Evolutionary conservation across 2,888 invertebrate genomes (phyloP).

Genomic region (Lottia scabra): DNA sequence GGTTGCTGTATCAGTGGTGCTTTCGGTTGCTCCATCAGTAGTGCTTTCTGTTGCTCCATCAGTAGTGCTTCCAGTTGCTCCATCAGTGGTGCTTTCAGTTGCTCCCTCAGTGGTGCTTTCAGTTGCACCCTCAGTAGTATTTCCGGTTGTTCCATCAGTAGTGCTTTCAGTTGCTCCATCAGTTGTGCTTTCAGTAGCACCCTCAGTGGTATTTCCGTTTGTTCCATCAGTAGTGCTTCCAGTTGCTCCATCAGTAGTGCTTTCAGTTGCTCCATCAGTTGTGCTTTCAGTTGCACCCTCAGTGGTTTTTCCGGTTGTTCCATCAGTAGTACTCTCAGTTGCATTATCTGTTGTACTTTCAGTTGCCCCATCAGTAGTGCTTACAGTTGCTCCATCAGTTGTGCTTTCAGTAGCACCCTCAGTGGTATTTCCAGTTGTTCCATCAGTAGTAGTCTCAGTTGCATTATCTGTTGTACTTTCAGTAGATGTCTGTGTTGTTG

Average conservation of each 20-base stretch:
- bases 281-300: background rate
- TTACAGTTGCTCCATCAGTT: background rate
- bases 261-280: background rate
- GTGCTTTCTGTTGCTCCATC: conserved; percentile 1
- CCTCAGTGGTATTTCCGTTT: conserved; percentile 1
- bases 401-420: background rate
- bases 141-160: background rate
- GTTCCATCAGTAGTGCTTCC: background rate
- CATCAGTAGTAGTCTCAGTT: no score
- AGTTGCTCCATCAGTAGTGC: background rate
- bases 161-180: conserved; percentile 1
- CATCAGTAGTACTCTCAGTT: background rate
- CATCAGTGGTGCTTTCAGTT: background rate
- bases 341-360: background rate
- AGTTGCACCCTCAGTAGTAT: background rate
- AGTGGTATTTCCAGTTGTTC: no score
- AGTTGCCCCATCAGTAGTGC: conserved; percentile 6
- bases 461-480: no score
- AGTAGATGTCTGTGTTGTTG: background rate
- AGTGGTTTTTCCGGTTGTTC: background rate
- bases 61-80: background rate
- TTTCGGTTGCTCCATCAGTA: background rate
- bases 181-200: conserved; percentile 1
- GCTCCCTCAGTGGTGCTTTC: background rate
- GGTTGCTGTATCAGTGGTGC: background rate